phyloP scores from a whole-genome alignment of 2,797 vertebrate genomes.

The Odontamblyopus lacepedii region DNA sequence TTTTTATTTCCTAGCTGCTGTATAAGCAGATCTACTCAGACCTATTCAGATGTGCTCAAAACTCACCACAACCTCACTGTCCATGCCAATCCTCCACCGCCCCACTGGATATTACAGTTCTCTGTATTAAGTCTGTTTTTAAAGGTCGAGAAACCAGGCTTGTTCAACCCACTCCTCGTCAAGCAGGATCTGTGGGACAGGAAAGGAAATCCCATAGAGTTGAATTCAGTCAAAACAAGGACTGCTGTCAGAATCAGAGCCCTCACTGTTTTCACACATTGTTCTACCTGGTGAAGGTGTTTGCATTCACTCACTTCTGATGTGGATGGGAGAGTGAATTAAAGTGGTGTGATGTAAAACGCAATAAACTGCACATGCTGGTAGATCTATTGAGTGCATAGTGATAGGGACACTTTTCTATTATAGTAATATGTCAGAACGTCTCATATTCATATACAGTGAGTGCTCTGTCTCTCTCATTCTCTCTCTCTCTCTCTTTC shows the following conservation, averaged over 20 bases:
- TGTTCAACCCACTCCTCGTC: slow-evolving; percentile 48
- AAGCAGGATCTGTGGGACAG: slow-evolving; percentile 55
- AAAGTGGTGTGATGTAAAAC: slow-evolving; percentile 17
- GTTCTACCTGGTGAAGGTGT: slow-evolving; percentile 51
- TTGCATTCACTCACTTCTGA: slow-evolving; percentile 42
- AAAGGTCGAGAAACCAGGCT: slow-evolving; percentile 52
- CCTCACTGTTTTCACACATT: slow-evolving; percentile 55
- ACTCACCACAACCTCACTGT: slow-evolving; percentile 53
- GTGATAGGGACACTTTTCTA: background rate
- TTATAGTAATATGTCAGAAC: too few species aligned
- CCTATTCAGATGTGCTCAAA: slow-evolving; percentile 46
- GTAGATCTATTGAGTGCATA: background rate
- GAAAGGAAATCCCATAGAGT: slow-evolving; percentile 64
- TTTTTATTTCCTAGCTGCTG: slow-evolving; percentile 61
- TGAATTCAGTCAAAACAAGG: slow-evolving; percentile 58
- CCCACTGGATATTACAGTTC: slow-evolving; percentile 69
- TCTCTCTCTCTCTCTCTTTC: background rate
- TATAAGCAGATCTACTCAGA: slow-evolving; percentile 46
- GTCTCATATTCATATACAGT: background rate
- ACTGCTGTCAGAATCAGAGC: slow-evolving; percentile 39
- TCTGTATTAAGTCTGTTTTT: slow-evolving; percentile 65
- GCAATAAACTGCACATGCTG: background rate
- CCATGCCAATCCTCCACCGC: slow-evolving; percentile 61
- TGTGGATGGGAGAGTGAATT: slow-evolving; percentile 16
- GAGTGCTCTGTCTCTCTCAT: background rate